Evolutionary conservation across 2,113 vertebrate genomes (phyloP), one percentile per base, ranked within the genome.

Genomic region (Leucoraja erinaceus): DNA sequence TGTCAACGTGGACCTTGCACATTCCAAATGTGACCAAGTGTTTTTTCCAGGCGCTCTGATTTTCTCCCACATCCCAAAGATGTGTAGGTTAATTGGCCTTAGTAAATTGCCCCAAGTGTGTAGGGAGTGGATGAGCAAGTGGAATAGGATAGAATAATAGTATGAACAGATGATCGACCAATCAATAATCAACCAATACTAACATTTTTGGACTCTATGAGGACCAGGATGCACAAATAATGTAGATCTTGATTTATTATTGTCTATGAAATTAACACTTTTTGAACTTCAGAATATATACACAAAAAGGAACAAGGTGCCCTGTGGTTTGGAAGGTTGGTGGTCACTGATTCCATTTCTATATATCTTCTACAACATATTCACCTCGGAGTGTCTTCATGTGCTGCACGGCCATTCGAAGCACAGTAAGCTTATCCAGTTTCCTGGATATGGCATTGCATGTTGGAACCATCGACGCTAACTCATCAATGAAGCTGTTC

Each of bases 391-490:
- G 95, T 0, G 99, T 99, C 96, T 99, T 99, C 98, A 99, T 99
- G 94, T 99, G 99, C 94, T 99, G 99, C 38, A 99, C 99, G 0
- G 99, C 99, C 99, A 99, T 99, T 93, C 99, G 97, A 63, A 99
- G 96, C 18, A 99, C 99, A 0, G 99, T 99, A 20, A 99, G 97
- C 94, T 99, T 99, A 94, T 99, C 99, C 93, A 99, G 95, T 93
- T 99, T 99, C 93, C 99, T 97, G 76, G 99, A 99, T 98, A 99
- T 99, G 12, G 99, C 99, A 0, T 98, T 99, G 93, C 99, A 99
- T 0, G 98, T 99, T 76, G 99, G 98, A 79, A 99, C 98, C 94
- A 99, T 94, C 0, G 98, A 98, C 0, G 98, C 99, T 95, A 99
- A 96, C 93, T 99, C 99, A 0, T 99, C 99, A 31, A 99, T 99